phyloP scores from a whole-genome alignment of 1,140 invertebrate species.

The Pogonomyrmex californicus region DNA sequence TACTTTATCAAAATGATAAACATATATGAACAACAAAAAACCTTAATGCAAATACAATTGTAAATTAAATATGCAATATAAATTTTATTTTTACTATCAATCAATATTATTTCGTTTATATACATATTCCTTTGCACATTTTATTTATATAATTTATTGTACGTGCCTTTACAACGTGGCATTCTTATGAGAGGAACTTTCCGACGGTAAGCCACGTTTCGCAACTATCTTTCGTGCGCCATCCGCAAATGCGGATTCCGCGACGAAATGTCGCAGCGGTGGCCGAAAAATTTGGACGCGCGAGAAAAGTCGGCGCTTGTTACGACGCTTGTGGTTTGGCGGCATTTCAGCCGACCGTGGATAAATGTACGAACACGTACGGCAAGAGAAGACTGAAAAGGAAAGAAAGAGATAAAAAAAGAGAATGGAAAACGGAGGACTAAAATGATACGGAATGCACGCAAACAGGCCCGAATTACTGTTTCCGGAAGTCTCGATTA shows the following conservation, averaged over 20 bases:
- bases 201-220: constrained; percentile 11
- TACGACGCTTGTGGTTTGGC: constrained; percentile 83
- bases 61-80: not conserved
- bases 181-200: constrained; percentile 1
- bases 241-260: constrained; percentile 56
- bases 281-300: constrained; percentile 71
- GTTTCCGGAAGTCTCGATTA: constrained; percentile 17
- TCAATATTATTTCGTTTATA: not conserved
- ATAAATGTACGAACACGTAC: constrained; percentile 73
- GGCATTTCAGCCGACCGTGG: constrained; percentile 79
- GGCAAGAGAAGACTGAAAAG: constrained; percentile 65
- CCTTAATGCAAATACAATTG: not conserved
- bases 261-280: constrained; percentile 46
- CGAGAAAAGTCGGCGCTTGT: constrained; percentile 48
- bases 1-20: not conserved
- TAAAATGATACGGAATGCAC: constrained; percentile 35
- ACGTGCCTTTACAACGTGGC: not conserved
- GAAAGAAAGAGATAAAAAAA: constrained; percentile 59
- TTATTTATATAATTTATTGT: constrained; percentile 7
- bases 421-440: constrained; percentile 25
- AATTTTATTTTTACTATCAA: not conserved
- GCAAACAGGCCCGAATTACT: constrained; percentile 28
- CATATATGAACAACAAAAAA: not conserved
- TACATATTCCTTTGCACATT: not conserved
- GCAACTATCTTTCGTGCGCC: not conserved